Conservation (phyloP, 1,140 invertebrate species). For the Drosophila hydei region DNA sequence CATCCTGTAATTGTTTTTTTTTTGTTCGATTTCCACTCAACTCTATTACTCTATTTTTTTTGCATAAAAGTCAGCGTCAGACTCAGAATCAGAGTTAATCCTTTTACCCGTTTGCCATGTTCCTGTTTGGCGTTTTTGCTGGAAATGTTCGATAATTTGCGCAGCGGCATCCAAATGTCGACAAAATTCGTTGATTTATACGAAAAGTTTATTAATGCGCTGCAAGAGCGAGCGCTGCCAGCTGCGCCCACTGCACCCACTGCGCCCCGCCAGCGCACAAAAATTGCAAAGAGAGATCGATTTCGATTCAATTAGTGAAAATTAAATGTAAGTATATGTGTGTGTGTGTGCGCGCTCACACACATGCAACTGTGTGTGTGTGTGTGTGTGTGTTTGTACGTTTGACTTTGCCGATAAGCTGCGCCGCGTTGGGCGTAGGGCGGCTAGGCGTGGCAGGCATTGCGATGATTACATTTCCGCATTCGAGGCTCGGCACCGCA, state of each 20-base stretch:
- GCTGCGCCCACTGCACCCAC: constrained; percentile 6
- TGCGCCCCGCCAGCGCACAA: constrained; percentile 38
- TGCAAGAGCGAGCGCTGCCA: constrained; percentile 29
- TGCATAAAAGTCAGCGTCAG: constrained; percentile 12
- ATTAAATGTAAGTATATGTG: constrained; percentile 78
- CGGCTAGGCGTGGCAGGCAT: constrained; percentile 30
- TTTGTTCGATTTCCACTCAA: not conserved
- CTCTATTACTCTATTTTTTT: not conserved
- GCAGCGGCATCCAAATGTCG: constrained; percentile 52
- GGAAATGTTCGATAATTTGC: constrained; percentile 47
- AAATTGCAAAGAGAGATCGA: constrained; percentile 68
- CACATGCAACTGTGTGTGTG: constrained; percentile 14
- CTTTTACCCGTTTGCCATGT: constrained; percentile 24
- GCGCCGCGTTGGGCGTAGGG: not conserved
- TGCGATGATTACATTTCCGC: constrained; percentile 81
- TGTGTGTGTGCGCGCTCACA: constrained; percentile 21
- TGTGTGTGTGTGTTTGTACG: constrained; percentile 38
- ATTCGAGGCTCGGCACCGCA: constrained; percentile 42
- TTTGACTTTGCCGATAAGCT: constrained; percentile 57
- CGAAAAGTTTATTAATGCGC: constrained; percentile 76
- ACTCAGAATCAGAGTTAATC: constrained; percentile 29
- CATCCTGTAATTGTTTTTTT: not conserved
- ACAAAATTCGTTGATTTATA: constrained; percentile 78
- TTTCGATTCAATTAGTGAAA: constrained; percentile 83
- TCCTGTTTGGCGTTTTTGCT: constrained; percentile 16